A percentile compares a stretch with the other conserved stretches of the same genome.
phyloP scores from a whole-genome alignment of 2,888 invertebrate genomes.

The Pristionchus fissidentatus region DNA sequence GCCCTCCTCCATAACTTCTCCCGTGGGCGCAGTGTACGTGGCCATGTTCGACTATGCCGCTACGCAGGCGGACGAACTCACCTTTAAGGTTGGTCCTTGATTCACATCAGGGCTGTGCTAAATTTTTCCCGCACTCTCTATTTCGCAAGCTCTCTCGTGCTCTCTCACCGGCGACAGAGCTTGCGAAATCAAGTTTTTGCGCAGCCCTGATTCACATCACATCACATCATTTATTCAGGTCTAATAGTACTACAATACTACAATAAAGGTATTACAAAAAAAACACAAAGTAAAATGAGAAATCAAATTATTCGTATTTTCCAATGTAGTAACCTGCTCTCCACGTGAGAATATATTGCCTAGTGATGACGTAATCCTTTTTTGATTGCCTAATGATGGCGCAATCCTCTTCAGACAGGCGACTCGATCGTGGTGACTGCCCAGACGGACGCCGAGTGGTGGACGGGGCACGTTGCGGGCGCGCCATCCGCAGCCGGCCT shows the following conservation, averaged over 20 bases:
- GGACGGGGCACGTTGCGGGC: slow-evolving; percentile 65
- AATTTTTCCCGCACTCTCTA: too few relatives aligned
- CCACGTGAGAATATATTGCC: background rate
- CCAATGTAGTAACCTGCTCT: background rate
- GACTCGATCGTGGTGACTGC: slow-evolving; percentile 62
- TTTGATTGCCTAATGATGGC: background rate
- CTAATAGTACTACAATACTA: too few relatives aligned
- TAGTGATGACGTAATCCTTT: background rate
- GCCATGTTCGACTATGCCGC: slow-evolving; percentile 73
- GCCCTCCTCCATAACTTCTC: slow-evolving; percentile 48
- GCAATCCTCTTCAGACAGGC: slow-evolving; percentile 50
- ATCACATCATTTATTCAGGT: background rate
- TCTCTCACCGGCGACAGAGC: too few relatives aligned
- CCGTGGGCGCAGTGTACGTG: slow-evolving; percentile 48
- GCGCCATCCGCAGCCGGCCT: slow-evolving; percentile 55
- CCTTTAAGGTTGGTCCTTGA: slow-evolving; percentile 58
- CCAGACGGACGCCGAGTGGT: slow-evolving; percentile 70
- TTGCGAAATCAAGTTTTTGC: background rate
- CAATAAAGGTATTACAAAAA: too few relatives aligned
- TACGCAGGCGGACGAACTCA: slow-evolving; percentile 71
- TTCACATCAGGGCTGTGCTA: too few relatives aligned
- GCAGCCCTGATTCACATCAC: too few relatives aligned
- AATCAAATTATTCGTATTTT: too few relatives aligned
- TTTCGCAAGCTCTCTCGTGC: too few relatives aligned
- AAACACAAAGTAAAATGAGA: too few relatives aligned